Conservation (phyloP, 2,797 vertebrate species). For the Sylvia borin region DNA sequence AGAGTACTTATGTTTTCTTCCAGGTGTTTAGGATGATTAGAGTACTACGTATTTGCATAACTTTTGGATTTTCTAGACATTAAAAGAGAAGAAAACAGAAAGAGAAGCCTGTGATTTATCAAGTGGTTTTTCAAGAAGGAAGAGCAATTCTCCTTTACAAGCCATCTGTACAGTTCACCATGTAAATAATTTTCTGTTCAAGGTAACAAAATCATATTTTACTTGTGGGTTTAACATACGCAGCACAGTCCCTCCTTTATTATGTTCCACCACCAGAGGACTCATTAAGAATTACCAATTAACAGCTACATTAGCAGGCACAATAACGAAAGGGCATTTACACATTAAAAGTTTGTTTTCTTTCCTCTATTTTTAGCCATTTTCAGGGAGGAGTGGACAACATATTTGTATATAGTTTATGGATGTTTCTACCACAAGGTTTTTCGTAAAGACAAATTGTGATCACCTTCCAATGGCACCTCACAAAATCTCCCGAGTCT, state of each 20-base stretch:
- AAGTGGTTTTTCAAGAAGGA: constrained; percentile 69
- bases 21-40: constrained; percentile 69
- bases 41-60: constrained; percentile 68
- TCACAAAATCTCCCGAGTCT: constrained; percentile 17
- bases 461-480: constrained; percentile 6
- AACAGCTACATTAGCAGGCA: constrained; percentile 31
- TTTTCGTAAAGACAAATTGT: neutral
- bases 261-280: constrained; percentile 6
- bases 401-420: neutral
- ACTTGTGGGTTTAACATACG: constrained; percentile 16
- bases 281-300: constrained; percentile 48
- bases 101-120: constrained; percentile 65
- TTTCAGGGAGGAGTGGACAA: neutral
- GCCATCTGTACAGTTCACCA: constrained; percentile 53
- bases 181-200: constrained; percentile 46
- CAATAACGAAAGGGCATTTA: neutral
- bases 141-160: constrained; percentile 62
- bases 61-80: constrained; percentile 51
- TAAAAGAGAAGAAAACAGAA: constrained; percentile 47
- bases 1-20: constrained; percentile 54
- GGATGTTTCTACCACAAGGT: neutral
- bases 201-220: constrained; percentile 51
- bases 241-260: neutral
- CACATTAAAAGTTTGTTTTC: neutral
- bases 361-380: neutral